These are phyloP conservation scores for Peromyscus leucopus DNA, from an alignment of 2,113 vertebrate genomes.

Conservation along the genomic window DNA sequence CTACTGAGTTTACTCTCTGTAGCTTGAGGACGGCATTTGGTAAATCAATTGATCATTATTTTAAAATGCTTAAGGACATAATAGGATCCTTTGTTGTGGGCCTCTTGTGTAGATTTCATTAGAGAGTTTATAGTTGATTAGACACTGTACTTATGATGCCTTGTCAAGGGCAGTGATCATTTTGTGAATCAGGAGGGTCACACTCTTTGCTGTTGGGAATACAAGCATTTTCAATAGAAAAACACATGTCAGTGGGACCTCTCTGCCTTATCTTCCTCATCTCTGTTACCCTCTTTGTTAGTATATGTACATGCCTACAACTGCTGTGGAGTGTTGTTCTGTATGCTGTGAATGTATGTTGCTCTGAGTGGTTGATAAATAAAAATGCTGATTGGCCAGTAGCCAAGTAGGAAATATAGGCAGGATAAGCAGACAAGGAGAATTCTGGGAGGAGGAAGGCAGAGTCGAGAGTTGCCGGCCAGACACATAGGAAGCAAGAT, in stretches of 20 bases:
- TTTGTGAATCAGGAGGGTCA: neutral
- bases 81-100: neutral
- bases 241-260: fast-evolving
- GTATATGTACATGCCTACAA: too few relatives aligned
- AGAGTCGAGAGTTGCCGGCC: too few relatives aligned
- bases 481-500: too few relatives aligned
- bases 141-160: neutral
- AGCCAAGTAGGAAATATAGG: too few relatives aligned
- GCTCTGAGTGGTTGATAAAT: too few relatives aligned
- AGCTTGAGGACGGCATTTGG: neutral
- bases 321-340: too few relatives aligned
- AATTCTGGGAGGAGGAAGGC: too few relatives aligned
- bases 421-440: too few relatives aligned
- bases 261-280: neutral
- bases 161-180: neutral
- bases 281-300: neutral
- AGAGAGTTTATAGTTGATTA: neutral
- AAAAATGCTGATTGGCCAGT: too few relatives aligned
- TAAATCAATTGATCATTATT: neutral
- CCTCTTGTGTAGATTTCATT: neutral
- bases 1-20: neutral
- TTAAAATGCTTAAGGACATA: neutral
- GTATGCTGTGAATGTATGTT: too few relatives aligned
- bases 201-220: neutral
- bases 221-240: neutral